Evolutionary conservation across 1,140 invertebrate species (phyloP), one percentile per base, ranked within the genome.

Genomic region (Forficula auricularia): DNA sequence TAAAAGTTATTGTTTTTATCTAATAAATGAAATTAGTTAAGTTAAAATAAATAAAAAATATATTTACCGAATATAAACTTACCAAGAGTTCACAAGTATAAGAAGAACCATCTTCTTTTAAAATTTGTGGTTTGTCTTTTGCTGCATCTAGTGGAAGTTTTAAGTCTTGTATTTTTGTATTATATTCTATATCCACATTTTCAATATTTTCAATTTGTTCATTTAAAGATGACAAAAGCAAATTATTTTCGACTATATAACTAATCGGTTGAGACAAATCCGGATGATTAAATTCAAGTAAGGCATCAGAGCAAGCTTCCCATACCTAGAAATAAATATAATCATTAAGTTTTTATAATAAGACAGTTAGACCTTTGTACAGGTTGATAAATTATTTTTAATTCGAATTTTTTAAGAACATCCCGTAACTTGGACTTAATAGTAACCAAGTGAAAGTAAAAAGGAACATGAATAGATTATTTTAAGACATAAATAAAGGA

Each of bases 201-300:
- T 55, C 59, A 47, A 58, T 61, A 48, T 67, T 49, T 43, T 67
- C 54, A 14, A 76, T 54, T 32, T 67, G 55, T 44, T 62, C 66
- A 48, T 74, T 70, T 3, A 89, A 66, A 3, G 83, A 75, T 53
- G 82, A 70, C 12, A 87, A 55, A 35, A 94, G 68, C 3, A 92
- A 64, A 66, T 91, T 77, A 68, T 94, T 96, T 65, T 97, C 91
- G n/a, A 94, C 82, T 53, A 96, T 84, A 56, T 85, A 89, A 3
- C 88, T 84, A 19, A 95, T 65, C 53, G 81, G 73, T 40, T 79
- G 68, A 36, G 69, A 61, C 37, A 79, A 63, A 45, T 78, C 66
- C 30, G 81, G 73, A 47, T 80, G 65, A 52, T 83, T 79, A 58
- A 94, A 92, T 41, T 79, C 75, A 48, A 94, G 89, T 47, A 81